Percentiles rank a stretch among this genome's conserved stretches.
Evolutionary conservation across 2,888 invertebrate species (phyloP).

Genomic region (Acrocyrtus sp.): DNA sequence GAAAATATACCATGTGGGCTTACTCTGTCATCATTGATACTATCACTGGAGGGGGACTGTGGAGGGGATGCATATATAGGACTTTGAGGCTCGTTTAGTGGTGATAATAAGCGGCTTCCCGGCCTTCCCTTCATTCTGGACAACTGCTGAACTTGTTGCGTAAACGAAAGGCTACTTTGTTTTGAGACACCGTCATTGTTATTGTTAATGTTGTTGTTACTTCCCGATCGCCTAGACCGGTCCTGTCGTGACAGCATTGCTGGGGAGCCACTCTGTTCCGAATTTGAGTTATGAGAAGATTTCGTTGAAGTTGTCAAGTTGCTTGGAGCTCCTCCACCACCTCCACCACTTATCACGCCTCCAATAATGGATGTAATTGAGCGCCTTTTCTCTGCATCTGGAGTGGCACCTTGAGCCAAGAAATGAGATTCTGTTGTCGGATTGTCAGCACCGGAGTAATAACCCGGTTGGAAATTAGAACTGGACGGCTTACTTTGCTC

Average conservation of each 20-base stretch:
- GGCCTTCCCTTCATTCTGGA: constrained; percentile 76
- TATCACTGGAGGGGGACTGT: constrained; percentile 73
- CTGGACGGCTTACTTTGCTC: constrained; percentile 57
- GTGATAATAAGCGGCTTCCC: constrained; percentile 68
- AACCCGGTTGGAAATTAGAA: constrained; percentile 52
- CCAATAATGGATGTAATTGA: constrained; percentile 52
- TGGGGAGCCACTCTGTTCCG: constrained; percentile 41
- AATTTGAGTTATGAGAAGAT: constrained; percentile 67
- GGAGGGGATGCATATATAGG: constrained; percentile 86
- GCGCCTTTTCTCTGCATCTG: constrained; percentile 61
- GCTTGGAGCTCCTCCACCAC: constrained; percentile 65
- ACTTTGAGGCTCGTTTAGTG: constrained; percentile 76
- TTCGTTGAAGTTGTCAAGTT: constrained; percentile 80
- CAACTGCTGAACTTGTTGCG: constrained; percentile 90
- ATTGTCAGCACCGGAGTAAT: constrained; percentile 38
- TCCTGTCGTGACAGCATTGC: constrained; percentile 44
- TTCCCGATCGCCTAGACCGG: constrained; percentile 38
- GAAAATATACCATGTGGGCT: constrained; percentile 61
- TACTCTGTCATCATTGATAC: constrained; percentile 61
- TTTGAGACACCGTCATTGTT: constrained; percentile 41
- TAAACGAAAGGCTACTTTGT: constrained; percentile 80
- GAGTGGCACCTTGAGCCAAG: constrained; percentile 60
- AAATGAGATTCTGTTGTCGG: constrained; percentile 44
- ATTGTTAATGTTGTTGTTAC: constrained; percentile 56
- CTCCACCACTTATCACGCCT: constrained; percentile 21